These are phyloP conservation scores for Halyomorpha halys DNA, from an alignment of 1,140 invertebrate genomes.

Conservation along the genomic window DNA sequence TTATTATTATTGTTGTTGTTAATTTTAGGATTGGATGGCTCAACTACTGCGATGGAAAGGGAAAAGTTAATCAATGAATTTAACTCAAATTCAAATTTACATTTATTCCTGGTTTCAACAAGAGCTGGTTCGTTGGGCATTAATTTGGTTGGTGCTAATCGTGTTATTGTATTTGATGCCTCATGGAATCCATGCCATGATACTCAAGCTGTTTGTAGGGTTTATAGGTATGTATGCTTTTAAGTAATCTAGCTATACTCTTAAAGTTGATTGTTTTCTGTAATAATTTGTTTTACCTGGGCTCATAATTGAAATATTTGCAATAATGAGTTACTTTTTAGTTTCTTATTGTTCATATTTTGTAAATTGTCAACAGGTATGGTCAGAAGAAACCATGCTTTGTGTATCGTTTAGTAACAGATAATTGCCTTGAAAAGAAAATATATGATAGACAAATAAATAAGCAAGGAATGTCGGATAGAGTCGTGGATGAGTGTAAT, in stretches of 20 bases:
- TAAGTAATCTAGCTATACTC: too few relatives aligned
- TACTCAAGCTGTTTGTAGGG: constrained; percentile 94
- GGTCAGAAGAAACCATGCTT: constrained; percentile 90
- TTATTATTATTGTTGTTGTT: not conserved
- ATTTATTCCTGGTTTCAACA: constrained; percentile 93
- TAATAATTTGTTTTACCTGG: too few relatives aligned
- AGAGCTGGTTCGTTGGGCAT: constrained; percentile 94
- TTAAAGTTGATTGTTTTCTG: too few relatives aligned
- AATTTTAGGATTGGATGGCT: constrained; percentile 75
- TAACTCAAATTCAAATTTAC: constrained; percentile 80
- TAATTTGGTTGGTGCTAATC: constrained; percentile 92
- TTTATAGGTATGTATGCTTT: constrained; percentile 56
- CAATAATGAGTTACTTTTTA: too few relatives aligned
- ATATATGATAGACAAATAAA: constrained; percentile 98
- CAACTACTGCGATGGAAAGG: constrained; percentile 83
- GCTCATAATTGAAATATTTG: too few relatives aligned
- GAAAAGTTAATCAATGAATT: constrained; percentile 97
- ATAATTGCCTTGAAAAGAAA: constrained; percentile 93
- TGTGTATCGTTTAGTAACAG: constrained; percentile 92
- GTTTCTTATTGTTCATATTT: not conserved
- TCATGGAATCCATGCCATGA: constrained; percentile 99
- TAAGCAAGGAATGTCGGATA: constrained; percentile 82
- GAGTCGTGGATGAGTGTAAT: constrained; percentile 96
- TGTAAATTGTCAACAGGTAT: constrained; percentile 45
- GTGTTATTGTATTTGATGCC: constrained; percentile 95